Conservation (phyloP, 2,113 vertebrate genomes). For the Terrapene triunguis region DNA sequence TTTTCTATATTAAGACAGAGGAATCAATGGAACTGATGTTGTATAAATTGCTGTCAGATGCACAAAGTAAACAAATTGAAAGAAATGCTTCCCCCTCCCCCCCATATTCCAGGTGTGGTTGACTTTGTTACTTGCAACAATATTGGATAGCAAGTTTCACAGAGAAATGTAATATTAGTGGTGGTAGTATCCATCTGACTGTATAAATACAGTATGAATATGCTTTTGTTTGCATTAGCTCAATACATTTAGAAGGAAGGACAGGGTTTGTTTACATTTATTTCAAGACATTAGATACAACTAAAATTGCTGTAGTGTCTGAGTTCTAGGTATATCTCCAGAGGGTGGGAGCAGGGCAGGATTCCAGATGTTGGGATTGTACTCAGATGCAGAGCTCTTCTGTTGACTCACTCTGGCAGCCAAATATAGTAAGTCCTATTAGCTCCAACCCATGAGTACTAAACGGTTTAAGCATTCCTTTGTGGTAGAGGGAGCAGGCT, state of each 20-base stretch:
- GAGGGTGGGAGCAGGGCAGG: not conserved
- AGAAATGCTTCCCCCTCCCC: not conserved
- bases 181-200: not conserved
- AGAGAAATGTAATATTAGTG: not conserved
- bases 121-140: not conserved
- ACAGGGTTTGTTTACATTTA: not conserved
- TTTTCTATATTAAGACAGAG: not conserved
- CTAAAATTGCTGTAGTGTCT: not conserved
- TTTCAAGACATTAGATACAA: not conserved
- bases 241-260: not conserved
- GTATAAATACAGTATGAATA: not conserved
- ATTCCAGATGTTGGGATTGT: not conserved
- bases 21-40: not conserved
- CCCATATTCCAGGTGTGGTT: not conserved
- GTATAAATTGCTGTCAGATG: not conserved
- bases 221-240: not conserved
- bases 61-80: not conserved
- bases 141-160: not conserved
- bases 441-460: not conserved
- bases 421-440: not conserved
- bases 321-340: slow-evolving; percentile 9
- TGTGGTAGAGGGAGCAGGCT: not conserved
- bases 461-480: slow-evolving; percentile 1
- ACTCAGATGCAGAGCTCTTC: not conserved
- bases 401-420: not conserved